Conservation (phyloP, 2,888 invertebrate genomes). For the Hirtodrosophila trivittata region DNA sequence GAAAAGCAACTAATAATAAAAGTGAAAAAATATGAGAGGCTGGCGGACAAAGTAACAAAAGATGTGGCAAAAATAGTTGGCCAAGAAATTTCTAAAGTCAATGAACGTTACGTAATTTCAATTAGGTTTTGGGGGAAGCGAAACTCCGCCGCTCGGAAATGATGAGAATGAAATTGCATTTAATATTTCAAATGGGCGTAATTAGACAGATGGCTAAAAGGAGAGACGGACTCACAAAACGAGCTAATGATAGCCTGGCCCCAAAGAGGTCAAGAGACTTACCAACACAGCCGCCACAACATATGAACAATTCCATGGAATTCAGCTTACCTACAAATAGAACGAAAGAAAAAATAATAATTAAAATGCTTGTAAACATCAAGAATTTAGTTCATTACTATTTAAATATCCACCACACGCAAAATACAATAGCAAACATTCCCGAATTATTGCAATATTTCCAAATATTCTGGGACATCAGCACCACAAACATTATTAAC, state of each 20-base stretch:
- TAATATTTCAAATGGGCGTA: constrained; percentile 54
- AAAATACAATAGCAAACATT: constrained; percentile 14
- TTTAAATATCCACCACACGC: no score
- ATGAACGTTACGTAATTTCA: constrained; percentile 80
- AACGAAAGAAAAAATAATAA: constrained; percentile 4
- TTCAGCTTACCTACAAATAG: constrained; percentile 40
- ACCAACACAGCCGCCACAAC: constrained; percentile 29
- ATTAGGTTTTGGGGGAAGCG: constrained; percentile 58
- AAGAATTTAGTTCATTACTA: not conserved
- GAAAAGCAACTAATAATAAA: constrained; percentile 61
- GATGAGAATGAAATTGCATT: constrained; percentile 76
- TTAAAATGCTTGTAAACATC: not conserved
- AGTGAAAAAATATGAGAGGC: constrained; percentile 58
- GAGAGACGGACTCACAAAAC: constrained; percentile 24
- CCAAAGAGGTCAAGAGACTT: constrained; percentile 62
- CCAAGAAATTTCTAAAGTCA: constrained; percentile 66
- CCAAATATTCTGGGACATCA: no score
- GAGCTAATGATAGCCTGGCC: constrained; percentile 39
- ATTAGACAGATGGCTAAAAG: constrained; percentile 37
- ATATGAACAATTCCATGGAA: constrained; percentile 12
- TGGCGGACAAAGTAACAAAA: constrained; percentile 11
- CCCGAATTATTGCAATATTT: no score
- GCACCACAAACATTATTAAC: no score
- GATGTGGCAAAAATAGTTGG: constrained; percentile 21
- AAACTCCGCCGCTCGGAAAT: constrained; percentile 52